Evolutionary conservation across 2,113 vertebrate species (phyloP).

Genomic region (Callorhinus ursinus): DNA sequence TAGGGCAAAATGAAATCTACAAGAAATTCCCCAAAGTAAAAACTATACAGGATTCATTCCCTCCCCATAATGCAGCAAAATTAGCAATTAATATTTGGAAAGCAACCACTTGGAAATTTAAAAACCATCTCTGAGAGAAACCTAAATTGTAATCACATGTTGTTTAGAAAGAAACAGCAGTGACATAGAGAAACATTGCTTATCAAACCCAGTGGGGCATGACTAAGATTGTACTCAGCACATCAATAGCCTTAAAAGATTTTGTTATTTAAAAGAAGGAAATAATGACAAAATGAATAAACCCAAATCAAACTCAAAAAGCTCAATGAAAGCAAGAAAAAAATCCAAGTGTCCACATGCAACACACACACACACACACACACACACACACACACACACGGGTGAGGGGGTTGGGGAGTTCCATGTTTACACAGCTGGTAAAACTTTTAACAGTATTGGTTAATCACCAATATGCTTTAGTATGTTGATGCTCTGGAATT

Average conservation of each 20-base stretch:
- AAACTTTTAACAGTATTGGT: background rate
- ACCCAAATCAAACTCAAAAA: background rate
- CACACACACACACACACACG: too few species aligned
- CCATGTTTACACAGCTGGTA: background rate
- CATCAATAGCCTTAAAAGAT: background rate
- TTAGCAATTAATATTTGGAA: slow-evolving; percentile 44
- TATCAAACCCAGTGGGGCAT: background rate
- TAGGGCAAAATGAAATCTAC: background rate
- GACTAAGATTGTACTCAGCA: background rate
- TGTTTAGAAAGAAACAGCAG: background rate
- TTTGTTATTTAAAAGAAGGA: background rate
- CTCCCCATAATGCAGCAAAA: slow-evolving; percentile 11
- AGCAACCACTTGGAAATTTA: slow-evolving; percentile 19
- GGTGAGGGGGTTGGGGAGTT: background rate
- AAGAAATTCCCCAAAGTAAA: slow-evolving; percentile 36
- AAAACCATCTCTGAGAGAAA: background rate
- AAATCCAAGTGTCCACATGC: background rate
- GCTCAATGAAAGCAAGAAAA: background rate
- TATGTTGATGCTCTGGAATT: background rate
- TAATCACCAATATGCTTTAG: background rate
- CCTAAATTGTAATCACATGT: background rate
- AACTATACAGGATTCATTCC: background rate
- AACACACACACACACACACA: background rate
- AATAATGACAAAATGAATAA: background rate
- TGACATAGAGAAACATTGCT: background rate